A percentile compares a stretch with the other conserved stretches of the same genome.
Evolutionary conservation across 2,113 vertebrate genomes (phyloP).

Genomic region (Cyprinodon tularosa): DNA sequence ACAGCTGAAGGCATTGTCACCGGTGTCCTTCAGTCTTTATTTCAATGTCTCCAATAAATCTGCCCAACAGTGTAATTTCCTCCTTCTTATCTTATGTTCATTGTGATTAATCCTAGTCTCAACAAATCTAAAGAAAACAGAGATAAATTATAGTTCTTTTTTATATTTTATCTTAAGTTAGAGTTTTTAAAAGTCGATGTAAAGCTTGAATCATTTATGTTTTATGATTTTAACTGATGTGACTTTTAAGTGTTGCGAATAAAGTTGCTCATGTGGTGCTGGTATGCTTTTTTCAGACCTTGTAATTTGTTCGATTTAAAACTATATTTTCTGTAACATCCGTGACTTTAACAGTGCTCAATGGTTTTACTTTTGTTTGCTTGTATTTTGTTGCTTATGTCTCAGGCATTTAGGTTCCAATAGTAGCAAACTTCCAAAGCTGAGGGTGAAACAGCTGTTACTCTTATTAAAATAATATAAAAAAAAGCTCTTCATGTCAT

Average conservation of each 20-base stretch:
- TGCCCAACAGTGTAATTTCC: too few species aligned
- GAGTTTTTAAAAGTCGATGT: too few species aligned
- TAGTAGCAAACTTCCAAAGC: not conserved
- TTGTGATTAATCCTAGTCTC: too few species aligned
- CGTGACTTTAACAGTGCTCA: not conserved
- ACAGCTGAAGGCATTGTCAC: too few species aligned
- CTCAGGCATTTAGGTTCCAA: too few species aligned
- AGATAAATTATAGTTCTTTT: too few species aligned
- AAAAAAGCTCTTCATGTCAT: not conserved
- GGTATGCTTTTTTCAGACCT: not conserved
- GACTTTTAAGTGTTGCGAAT: not conserved
- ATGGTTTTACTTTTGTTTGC: not conserved
- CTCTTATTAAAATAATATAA: not conserved
- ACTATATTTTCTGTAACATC: not conserved
- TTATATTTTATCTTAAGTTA: too few species aligned
- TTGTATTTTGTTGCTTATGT: not conserved
- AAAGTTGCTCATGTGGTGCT: not conserved
- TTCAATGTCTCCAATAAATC: too few species aligned
- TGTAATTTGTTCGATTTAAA: not conserved
- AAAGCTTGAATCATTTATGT: not conserved
- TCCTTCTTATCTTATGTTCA: too few species aligned
- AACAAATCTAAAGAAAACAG: too few species aligned
- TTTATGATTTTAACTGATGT: not conserved
- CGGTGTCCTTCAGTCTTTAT: too few species aligned
- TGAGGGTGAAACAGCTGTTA: not conserved